phyloP scores from a whole-genome alignment of 2,888 invertebrate genomes.

The Papilio protenor region DNA sequence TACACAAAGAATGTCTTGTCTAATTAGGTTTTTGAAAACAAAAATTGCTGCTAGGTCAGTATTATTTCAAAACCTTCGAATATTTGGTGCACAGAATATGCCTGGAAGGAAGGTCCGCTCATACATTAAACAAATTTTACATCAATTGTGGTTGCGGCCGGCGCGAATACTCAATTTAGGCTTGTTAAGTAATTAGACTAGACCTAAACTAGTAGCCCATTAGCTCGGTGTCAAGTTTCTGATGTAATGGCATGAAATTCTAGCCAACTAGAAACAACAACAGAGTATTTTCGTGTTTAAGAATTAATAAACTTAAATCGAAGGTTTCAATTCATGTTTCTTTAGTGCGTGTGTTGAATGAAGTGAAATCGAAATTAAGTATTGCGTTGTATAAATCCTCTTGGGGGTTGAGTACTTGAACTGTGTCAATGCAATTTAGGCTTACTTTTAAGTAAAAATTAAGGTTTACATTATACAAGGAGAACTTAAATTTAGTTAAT shows the following conservation, averaged over 20 bases:
- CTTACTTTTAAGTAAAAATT: neutral
- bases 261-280: neutral
- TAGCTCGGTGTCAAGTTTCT: constrained; percentile 13
- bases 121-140: constrained; percentile 7
- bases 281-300: neutral
- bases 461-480: neutral
- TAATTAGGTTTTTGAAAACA: neutral
- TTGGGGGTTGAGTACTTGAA: neutral
- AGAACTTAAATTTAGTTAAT: neutral
- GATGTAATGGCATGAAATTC: constrained; percentile 15
- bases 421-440: neutral
- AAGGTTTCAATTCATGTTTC: neutral
- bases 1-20: neutral
- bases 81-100: neutral
- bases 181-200: constrained; percentile 12
- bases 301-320: neutral
- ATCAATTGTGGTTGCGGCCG: neutral
- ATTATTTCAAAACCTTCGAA: neutral
- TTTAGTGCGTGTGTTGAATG: constrained; percentile 10
- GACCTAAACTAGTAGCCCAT: constrained; percentile 13
- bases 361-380: neutral
- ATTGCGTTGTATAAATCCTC: neutral
- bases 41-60: neutral
- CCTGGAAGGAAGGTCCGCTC: neutral
- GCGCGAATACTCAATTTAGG: constrained; percentile 11